Evolutionary conservation across 1,140 invertebrate genomes (phyloP), one percentile per base, ranked within the genome.

Genomic region (Zaprionus africanus): DNA sequence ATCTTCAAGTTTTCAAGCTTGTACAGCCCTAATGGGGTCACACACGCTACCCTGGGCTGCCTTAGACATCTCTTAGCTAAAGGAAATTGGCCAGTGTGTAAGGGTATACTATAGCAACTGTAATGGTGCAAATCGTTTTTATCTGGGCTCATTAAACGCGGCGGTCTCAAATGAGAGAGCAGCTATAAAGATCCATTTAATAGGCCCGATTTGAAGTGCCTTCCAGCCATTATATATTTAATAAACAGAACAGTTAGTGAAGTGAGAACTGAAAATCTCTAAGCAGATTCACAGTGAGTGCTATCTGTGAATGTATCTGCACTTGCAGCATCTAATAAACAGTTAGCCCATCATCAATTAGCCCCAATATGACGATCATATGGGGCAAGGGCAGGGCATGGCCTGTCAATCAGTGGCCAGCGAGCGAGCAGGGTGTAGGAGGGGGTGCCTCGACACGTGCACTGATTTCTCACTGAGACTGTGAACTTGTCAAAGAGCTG

Each of bases 401-500:
- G 17, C 26, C n/a, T 62, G 60, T 61, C 59, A 43, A 51, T 63
- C 43, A 49, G 11, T 53, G 53, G 13, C 28, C 28, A 31, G 28
- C 28, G 28, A 3, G 41, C 1, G n/a, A n/a, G n/a, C n/a, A 22
- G 19, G 26, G 22, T 13, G 54, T 41, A 7, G 22, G 15, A 7
- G 22, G 15, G 5, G 51, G n/a, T n/a, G n/a, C n/a, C 41, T 70
- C 43, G 65, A 53, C 74, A 69, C 78, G 75, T 80, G 78, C 75
- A 65, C 46, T 66, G 70, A 74, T 74, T 78, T 64, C 17, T 61
- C 31, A 36, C 64, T 53, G 60, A 43, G 41, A 12, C 53, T 72
- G 61, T 65, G 62, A 72, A 72, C 61, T 60, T 76, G 79, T 72
- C 64, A 82, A 61, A 74, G 38, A 72, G 58, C 75, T 81, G 80